Conservation (phyloP, 1,140 invertebrate genomes). For the Saxidomus purpurata region DNA sequence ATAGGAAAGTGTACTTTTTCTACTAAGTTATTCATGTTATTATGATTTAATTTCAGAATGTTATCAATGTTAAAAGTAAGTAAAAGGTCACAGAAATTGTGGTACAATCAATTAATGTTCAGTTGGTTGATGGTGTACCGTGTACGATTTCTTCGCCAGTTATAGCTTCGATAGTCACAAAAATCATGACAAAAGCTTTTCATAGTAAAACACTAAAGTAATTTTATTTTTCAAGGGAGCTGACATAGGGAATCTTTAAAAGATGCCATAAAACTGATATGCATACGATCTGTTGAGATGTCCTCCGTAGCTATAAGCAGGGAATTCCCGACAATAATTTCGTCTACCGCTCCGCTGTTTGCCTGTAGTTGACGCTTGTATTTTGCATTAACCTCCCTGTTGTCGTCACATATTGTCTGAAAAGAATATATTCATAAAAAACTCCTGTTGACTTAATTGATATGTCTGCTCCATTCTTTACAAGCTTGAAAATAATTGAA, state of each 20-base stretch:
- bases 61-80: no score
- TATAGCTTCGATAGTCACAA: not conserved
- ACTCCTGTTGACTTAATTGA: not conserved
- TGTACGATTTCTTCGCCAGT: no score
- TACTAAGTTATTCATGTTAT: no score
- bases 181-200: not conserved
- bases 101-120: no score
- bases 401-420: not conserved
- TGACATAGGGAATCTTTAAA: not conserved
- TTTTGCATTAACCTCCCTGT: not conserved
- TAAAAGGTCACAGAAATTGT: no score
- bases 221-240: not conserved
- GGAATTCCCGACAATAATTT: not conserved
- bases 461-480: not conserved
- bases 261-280: not conserved
- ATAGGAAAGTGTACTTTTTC: no score
- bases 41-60: no score
- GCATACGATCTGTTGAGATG: not conserved
- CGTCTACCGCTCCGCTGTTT: not conserved
- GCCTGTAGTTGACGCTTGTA: not conserved
- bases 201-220: not conserved
- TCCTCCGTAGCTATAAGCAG: not conserved
- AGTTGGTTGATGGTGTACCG: no score
- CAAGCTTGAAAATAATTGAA: not conserved
- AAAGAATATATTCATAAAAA: not conserved